Conservation (phyloP, 1,140 invertebrate genomes). For the Aphidius ervi region DNA sequence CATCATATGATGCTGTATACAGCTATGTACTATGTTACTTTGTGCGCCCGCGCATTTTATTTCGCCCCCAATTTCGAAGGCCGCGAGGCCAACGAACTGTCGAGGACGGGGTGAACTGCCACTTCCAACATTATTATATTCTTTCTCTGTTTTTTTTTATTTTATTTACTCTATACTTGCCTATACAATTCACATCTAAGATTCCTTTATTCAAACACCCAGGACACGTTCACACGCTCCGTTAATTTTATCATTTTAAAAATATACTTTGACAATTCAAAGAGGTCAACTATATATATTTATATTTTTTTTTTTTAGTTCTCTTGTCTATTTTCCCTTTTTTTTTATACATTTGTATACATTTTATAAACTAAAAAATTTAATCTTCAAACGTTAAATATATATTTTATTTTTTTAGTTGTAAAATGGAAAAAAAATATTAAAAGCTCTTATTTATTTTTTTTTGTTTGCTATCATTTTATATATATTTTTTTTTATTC, state of each 20-base stretch:
- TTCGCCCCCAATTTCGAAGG: slow-evolving; percentile 48
- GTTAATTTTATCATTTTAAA: neutral
- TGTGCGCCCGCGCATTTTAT: slow-evolving; percentile 9
- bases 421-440: neutral
- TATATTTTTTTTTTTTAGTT: too few species aligned
- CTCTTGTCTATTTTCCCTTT: too few species aligned
- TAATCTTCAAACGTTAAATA: too few species aligned
- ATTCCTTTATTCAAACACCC: slow-evolving; percentile 21
- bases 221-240: slow-evolving; percentile 36
- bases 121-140: slow-evolving; percentile 24
- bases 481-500: too few species aligned
- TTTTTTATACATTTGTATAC: too few species aligned
- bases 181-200: slow-evolving; percentile 22
- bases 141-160: neutral
- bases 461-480: neutral
- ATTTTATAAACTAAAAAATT: neutral
- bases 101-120: slow-evolving; percentile 50
- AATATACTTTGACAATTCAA: too few species aligned
- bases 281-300: too few species aligned
- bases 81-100: slow-evolving; percentile 49
- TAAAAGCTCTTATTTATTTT: neutral
- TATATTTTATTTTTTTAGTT: neutral
- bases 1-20: too few species aligned
- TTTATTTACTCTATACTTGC: slow-evolving; percentile 17
- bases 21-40: neutral